Evolutionary conservation across 2,888 invertebrate species (phyloP), one percentile per base, ranked within the genome.

Genomic region (Phymatocera aterrima): DNA sequence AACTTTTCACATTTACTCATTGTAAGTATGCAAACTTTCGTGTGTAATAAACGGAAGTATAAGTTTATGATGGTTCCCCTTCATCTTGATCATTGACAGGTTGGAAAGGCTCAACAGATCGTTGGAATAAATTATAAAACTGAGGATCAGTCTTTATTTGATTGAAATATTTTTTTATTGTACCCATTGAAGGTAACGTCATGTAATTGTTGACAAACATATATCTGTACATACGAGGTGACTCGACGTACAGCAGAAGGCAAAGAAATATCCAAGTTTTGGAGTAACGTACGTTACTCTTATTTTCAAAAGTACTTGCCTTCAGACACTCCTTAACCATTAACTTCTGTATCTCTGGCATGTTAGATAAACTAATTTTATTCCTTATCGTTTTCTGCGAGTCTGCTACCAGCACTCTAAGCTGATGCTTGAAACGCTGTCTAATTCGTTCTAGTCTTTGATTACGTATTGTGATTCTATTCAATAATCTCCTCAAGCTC

Each of bases 211-310:
- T 85, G 4, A 81, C 68, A 18, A 85, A 65, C 75, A 87, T 81
- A 72, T 85, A 86, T 79, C 82, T 86, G 78, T 87, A 87, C 51
- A 72, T 48, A 4, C 43, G 79, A 34, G 85, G 84, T 21, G 86
- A 86, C 65, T 86, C 84, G 77, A 84, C 83, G 74, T 86, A 86
- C n/a, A 87, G 79, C 28, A 85, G 82, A 10, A 87, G 82, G 24
- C 84, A 85, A 34, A 87, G 81, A 80, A 87, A 87, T 10, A 86
- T 83, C 86, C 87, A 86, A 0, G 86, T 85, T 70, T 84, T 84
- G 5, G 86, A 85, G 77, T 85, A 85, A 72, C 84, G 81, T 0
- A 80, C 79, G 60, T 80, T 79, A 37, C 61, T 75, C 60, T 80
- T 80, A 74, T 82, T 81, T 28, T 80, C 79, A 37, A 82, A 81